These are phyloP conservation scores for Rhabdomys pumilio DNA, from an alignment of 2,797 vertebrate species.

Conservation along the genomic window DNA sequence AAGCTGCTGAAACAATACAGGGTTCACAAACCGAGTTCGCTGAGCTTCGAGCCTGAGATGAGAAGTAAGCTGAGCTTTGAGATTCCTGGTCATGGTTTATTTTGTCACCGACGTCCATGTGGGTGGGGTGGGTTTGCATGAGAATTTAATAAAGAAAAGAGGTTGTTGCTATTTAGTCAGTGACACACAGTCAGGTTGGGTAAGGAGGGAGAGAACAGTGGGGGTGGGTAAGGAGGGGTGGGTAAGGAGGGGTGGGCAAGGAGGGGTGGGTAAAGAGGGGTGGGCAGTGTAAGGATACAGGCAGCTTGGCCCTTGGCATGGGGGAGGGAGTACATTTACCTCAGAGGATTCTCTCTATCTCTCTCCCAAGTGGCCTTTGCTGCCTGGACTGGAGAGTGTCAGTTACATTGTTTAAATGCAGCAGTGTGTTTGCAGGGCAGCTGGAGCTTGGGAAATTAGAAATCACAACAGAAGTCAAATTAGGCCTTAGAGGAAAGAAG, in stretches of 20 bases:
- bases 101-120: slow-evolving; percentile 44
- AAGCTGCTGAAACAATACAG: slow-evolving; percentile 97
- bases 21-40: slow-evolving; percentile 97
- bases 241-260: too few species aligned
- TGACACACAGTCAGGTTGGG: background rate
- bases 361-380: background rate
- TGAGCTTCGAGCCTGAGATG: slow-evolving; percentile 97
- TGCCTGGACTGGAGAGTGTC: background rate
- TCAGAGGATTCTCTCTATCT: background rate
- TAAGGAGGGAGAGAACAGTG: background rate
- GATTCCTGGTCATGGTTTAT: slow-evolving; percentile 21
- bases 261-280: too few species aligned
- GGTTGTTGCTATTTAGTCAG: background rate
- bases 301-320: background rate
- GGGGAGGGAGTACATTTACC: background rate
- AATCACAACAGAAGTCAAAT: slow-evolving; percentile 13
- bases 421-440: background rate
- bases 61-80: slow-evolving; percentile 93
- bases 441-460: background rate
- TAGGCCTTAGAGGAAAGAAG: background rate
- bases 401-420: background rate
- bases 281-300: background rate
- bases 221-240: accelerated
- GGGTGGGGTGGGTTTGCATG: background rate
- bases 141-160: background rate